These are phyloP conservation scores for Bos javanicus DNA, from an alignment of 2,113 vertebrate genomes.

Conservation along the genomic window DNA sequence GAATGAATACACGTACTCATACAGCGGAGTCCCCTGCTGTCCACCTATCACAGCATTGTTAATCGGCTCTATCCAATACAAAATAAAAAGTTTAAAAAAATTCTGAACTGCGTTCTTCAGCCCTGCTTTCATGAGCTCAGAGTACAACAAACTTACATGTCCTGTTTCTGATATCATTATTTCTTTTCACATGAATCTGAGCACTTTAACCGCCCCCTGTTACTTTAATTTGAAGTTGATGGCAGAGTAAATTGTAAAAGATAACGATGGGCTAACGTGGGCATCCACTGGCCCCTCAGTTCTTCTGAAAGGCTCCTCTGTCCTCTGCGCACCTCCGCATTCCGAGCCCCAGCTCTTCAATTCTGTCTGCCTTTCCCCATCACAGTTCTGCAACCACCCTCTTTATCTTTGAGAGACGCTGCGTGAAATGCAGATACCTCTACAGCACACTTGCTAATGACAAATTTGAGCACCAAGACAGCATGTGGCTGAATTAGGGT, in stretches of 20 bases:
- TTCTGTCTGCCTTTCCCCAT: background rate
- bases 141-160: background rate
- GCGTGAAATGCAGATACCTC: slow-evolving; percentile 24
- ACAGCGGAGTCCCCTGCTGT: background rate
- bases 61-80: background rate
- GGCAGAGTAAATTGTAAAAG: background rate
- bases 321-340: rapidly evolving
- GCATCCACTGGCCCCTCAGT: background rate
- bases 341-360: background rate
- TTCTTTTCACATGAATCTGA: background rate
- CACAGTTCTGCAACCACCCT: background rate
- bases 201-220: background rate
- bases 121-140: background rate
- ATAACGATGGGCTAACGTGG: background rate
- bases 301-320: background rate
- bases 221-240: background rate
- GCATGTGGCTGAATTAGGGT: slow-evolving; percentile 54
- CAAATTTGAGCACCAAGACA: slow-evolving; percentile 35
- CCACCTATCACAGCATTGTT: background rate
- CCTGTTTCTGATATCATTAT: background rate
- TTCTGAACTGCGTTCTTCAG: background rate
- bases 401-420: background rate
- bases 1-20: rapidly evolving
- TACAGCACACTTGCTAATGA: slow-evolving; percentile 35
- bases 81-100: background rate